Conservation (phyloP, 1,140 invertebrate genomes). For the Drosophila mayri region DNA sequence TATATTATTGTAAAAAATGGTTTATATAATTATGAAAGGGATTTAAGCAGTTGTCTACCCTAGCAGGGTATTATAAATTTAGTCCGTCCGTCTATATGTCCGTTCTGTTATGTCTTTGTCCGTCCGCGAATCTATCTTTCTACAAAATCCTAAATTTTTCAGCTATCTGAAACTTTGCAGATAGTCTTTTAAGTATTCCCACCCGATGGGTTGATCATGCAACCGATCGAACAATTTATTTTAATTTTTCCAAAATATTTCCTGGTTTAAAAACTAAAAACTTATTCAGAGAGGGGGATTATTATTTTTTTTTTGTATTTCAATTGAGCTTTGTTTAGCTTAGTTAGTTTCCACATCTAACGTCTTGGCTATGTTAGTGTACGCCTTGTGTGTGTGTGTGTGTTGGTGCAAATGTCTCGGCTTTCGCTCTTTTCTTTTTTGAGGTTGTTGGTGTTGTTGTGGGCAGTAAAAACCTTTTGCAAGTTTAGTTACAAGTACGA, state of each 20-base stretch:
- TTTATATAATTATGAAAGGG: not conserved
- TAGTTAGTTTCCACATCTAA: not conserved
- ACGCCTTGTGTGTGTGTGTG: not conserved
- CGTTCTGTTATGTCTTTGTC: no score
- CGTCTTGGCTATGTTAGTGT: constrained; percentile 3
- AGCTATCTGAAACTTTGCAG: no score
- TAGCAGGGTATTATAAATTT: no score
- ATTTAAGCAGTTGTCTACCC: not conserved
- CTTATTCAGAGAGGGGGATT: not conserved
- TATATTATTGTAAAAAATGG: not conserved
- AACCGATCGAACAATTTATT: no score
- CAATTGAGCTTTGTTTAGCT: not conserved
- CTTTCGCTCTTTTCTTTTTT: constrained; percentile 1
- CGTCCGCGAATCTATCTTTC: no score
- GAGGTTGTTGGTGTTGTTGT: not conserved
- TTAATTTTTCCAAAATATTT: no score
- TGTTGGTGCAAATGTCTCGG: constrained; percentile 4
- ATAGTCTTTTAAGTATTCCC: no score
- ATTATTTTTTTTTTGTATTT: not conserved
- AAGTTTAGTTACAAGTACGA: constrained; percentile 12
- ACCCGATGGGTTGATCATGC: no score
- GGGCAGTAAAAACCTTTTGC: constrained; percentile 19
- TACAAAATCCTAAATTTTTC: no score
- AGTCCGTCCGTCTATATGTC: no score
- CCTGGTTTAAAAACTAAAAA: not conserved